Conservation (phyloP, 2,797 vertebrate genomes). For the Vireo griseus region DNA sequence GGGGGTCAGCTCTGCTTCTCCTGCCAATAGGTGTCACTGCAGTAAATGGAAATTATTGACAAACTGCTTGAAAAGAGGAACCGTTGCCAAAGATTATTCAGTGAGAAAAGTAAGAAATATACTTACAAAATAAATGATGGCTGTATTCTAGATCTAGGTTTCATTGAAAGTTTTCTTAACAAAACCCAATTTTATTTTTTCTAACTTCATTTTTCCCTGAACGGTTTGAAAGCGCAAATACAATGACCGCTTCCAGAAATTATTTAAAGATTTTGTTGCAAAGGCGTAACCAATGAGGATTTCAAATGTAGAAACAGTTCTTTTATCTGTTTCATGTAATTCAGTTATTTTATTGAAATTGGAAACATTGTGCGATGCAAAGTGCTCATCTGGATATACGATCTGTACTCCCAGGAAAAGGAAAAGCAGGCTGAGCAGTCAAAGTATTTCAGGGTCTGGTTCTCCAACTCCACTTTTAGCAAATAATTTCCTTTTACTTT, state of each 20-base stretch:
- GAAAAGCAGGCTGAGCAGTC: background rate
- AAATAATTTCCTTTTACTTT: background rate
- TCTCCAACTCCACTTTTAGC: background rate
- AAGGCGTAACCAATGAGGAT: background rate
- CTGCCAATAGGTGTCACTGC: constrained; percentile 69
- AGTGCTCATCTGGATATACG: fast-evolving
- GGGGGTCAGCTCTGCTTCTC: constrained; percentile 54
- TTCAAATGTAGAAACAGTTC: background rate
- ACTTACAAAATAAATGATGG: background rate
- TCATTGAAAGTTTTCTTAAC: background rate
- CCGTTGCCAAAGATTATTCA: background rate
- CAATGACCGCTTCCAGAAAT: background rate
- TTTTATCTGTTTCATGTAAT: background rate
- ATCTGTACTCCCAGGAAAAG: background rate
- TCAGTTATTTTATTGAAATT: background rate
- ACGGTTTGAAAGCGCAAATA: background rate
- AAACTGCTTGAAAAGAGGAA: constrained; percentile 43
- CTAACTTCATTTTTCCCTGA: background rate
- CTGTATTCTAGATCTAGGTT: background rate
- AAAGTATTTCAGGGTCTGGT: background rate
- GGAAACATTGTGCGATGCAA: background rate
- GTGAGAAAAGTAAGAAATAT: background rate
- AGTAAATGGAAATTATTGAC: constrained; percentile 61
- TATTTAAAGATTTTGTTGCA: background rate
- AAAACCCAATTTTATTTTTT: background rate